These are phyloP conservation scores for Sternarchorhynchus goeldii DNA, from an alignment of 2,797 vertebrate genomes.

Conservation along the genomic window DNA sequence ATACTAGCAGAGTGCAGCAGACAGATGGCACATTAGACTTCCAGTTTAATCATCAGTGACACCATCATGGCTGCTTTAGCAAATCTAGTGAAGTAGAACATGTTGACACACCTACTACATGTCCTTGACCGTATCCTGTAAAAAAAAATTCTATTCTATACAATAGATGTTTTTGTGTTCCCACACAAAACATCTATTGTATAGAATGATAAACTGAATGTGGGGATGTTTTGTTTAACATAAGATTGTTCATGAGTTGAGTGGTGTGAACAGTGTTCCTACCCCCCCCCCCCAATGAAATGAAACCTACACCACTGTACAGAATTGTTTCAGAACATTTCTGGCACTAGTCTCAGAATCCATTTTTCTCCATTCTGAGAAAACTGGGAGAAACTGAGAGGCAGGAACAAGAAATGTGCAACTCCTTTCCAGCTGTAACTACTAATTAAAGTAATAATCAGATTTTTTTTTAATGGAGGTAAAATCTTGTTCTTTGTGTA, in stretches of 20 bases:
- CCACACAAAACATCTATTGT: neutral
- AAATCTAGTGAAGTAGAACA: conserved; percentile 17
- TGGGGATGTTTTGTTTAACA: too few species aligned
- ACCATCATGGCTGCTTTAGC: neutral
- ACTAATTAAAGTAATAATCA: too few species aligned
- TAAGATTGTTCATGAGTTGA: too few species aligned
- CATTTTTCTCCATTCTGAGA: conserved; percentile 21
- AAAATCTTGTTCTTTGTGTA: too few species aligned
- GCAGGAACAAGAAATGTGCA: conserved; percentile 2
- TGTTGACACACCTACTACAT: neutral
- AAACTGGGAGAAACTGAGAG: conserved; percentile 3
- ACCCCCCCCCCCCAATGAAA: too few species aligned
- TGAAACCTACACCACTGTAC: too few species aligned
- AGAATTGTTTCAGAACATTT: too few species aligned
- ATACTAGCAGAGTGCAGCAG: conserved; percentile 5
- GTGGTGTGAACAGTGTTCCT: too few species aligned
- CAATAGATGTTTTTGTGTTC: neutral
- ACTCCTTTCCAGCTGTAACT: too few species aligned
- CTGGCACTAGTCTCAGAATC: neutral
- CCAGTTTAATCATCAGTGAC: neutral
- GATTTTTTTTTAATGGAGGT: too few species aligned
- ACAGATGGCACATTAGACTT: conserved; percentile 2
- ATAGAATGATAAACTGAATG: too few species aligned
- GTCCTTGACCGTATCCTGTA: neutral
- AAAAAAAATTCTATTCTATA: too few species aligned